phyloP scores from a whole-genome alignment of 2,113 vertebrate genomes.

The Sminthopsis crassicaudata region DNA sequence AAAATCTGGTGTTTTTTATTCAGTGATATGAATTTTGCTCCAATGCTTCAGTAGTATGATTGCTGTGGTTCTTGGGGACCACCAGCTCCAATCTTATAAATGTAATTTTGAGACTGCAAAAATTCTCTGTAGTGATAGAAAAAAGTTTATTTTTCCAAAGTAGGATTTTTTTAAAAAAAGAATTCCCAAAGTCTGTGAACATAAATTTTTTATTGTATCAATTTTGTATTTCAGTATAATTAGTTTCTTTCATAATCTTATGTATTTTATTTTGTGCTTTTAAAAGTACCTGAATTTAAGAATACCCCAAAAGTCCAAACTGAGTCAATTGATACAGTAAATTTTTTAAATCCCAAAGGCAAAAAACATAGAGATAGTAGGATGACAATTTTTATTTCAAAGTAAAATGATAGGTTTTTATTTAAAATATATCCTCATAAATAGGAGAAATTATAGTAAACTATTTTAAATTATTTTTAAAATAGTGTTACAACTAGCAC shows the following conservation, averaged over 20 bases:
- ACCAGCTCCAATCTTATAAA: rapidly evolving
- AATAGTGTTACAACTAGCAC: background rate
- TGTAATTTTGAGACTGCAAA: background rate
- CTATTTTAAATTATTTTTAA: background rate
- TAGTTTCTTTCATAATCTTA: background rate
- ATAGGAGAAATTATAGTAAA: background rate
- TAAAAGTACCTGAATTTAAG: background rate
- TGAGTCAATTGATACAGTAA: background rate
- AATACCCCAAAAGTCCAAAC: background rate
- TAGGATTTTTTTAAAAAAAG: background rate
- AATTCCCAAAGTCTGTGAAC: background rate
- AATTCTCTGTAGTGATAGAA: background rate
- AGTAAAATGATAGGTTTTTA: background rate
- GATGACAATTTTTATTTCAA: background rate
- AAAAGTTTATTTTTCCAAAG: rapidly evolving
- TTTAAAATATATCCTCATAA: background rate
- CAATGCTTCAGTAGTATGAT: background rate
- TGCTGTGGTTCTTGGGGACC: background rate
- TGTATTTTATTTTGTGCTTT: background rate
- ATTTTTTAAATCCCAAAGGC: background rate
- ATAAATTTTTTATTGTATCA: background rate
- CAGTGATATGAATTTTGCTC: background rate
- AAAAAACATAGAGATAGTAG: background rate
- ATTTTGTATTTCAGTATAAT: background rate
- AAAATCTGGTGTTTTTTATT: background rate